Evolutionary conservation across 1,140 invertebrate species (phyloP).

Genomic region (Drepana arcuata): DNA sequence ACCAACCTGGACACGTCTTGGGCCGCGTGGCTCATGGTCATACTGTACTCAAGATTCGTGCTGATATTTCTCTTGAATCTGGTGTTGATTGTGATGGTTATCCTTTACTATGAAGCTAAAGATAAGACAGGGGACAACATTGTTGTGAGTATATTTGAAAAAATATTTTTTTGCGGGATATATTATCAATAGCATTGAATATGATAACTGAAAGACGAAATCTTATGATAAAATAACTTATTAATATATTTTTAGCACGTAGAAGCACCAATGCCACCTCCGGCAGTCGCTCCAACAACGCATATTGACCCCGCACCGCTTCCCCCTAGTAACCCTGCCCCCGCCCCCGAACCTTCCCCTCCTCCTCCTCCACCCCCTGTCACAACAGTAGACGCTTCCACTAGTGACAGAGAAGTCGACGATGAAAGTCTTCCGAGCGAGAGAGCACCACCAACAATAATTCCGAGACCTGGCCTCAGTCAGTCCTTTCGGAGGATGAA

Average conservation of each 20-base stretch:
- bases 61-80: constrained; percentile 37
- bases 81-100: constrained; percentile 24
- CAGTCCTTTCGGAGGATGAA: constrained; percentile 40
- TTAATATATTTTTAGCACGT: constrained; percentile 15
- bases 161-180: neutral
- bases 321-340: neutral
- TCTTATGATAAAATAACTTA: no score
- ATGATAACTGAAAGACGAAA: neutral
- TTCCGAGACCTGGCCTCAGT: constrained; percentile 33
- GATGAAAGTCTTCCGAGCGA: constrained; percentile 11
- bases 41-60: constrained; percentile 34
- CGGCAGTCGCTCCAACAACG: neutral
- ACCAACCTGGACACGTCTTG: constrained; percentile 22
- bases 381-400: neutral
- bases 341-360: neutral
- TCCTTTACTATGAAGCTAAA: constrained; percentile 19
- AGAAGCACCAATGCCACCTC: constrained; percentile 9
- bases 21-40: constrained; percentile 38
- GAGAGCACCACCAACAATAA: constrained; percentile 3
- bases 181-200: neutral
- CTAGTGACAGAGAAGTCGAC: constrained; percentile 19
- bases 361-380: neutral
- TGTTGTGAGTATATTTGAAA: constrained; percentile 16
- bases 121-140: constrained; percentile 6
- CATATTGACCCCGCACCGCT: no score